Percentiles rank a stretch among this genome's conserved stretches.
Evolutionary conservation across 2,888 invertebrate species (phyloP).

Genomic region (Abrostola triplasia): DNA sequence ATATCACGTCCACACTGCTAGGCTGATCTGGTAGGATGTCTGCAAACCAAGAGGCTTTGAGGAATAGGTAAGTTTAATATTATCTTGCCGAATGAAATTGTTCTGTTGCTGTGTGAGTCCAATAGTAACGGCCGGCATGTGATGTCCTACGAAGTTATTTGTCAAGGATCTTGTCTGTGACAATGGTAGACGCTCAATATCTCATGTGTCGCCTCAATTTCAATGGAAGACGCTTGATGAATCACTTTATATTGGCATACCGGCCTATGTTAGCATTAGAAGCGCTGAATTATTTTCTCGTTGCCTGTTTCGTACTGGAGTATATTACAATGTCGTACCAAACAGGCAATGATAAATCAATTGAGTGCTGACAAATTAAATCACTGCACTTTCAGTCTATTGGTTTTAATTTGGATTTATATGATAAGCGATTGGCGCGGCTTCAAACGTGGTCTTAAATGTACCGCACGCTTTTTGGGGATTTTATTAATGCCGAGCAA

Average conservation of each 20-base stretch:
- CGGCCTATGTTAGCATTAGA: constrained; percentile 31
- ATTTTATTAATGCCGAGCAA: not conserved
- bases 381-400: constrained; percentile 3
- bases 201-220: not conserved
- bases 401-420: constrained; percentile 13
- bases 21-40: constrained; percentile 43
- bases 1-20: constrained; percentile 43
- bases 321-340: not conserved
- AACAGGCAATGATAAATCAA: constrained; percentile 9
- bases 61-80: constrained; percentile 44
- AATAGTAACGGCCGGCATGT: constrained; percentile 8
- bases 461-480: constrained; percentile 1
- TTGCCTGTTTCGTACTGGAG: constrained; percentile 12
- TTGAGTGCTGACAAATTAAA: constrained; percentile 20
- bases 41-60: constrained; percentile 49
- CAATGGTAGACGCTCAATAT: not conserved
- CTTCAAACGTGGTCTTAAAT: constrained; percentile 4
- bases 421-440: constrained; percentile 8
- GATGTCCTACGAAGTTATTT: not conserved
- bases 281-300: constrained; percentile 11
- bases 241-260: constrained; percentile 16
- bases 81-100: constrained; percentile 40
- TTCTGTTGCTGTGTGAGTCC: constrained; percentile 38
- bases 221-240: constrained; percentile 7
- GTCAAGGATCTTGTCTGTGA: not conserved